Base-by-base conservation (phyloP, 2,888 invertebrate genomes). In the Parnassius orleans region DNA sequence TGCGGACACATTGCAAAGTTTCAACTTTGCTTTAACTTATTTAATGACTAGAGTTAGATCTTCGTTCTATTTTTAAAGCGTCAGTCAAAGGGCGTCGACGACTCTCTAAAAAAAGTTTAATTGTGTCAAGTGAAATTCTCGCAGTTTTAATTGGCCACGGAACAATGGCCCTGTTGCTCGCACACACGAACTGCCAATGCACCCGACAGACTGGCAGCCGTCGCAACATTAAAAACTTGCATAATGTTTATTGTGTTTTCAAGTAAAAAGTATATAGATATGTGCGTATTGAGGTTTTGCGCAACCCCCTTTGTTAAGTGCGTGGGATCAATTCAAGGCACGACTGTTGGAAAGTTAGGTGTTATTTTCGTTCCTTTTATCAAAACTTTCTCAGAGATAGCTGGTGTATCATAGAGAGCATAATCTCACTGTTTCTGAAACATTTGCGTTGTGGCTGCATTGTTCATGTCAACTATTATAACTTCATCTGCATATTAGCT, bases 121-220 rank as follows among this genome's bases (percentile, higher is more conserved):
- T 14, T 14, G 19, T 57, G 57, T 57, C 10, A 50, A 19, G 57
- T 50, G 57, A 57, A 57, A 43, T 48, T 3, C 19, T 57, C 1
- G 12, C 12, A 9, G 57, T 3, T 42, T 43, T 15, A 11, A 12
- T 19, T 51, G 43, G 15, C 19, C 3, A 5, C 14, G 48, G 41
- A 47, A 57, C 56, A 56, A 55, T 24, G 55, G 12, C 47, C 10
- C 57, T 9, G 42, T 14, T n/a, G 14, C 2, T 5, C 14, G 48
- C 14, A 15, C 47, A n/a, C 47, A 47, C 5, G 5, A 47, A 47
- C 47, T 33, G 33, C 33, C 47, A n/a, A 11, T n/a, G 47, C 47
- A 9, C 1, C 47, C 12, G n/a, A 47, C 48, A 48, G 14, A 19
- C n/a, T n/a, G 43, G 50, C 46, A 12, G n/a, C 43, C 57, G n/a